Evolutionary conservation across 2,797 vertebrate genomes (phyloP), one percentile per base, ranked within the genome.

Genomic region (Molossus alvarezi): DNA sequence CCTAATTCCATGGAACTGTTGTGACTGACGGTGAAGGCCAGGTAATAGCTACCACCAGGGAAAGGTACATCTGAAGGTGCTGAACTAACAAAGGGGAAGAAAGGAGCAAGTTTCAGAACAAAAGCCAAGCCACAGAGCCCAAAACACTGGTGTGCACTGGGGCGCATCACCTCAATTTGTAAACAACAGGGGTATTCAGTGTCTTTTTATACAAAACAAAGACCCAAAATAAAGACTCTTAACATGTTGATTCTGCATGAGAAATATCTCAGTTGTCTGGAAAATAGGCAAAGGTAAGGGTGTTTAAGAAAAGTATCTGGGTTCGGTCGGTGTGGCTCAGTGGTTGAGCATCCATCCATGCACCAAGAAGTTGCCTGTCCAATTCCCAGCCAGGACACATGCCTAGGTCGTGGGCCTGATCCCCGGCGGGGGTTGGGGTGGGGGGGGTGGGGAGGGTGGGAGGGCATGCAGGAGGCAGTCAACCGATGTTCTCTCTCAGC

Each of bases 161-260:
- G 80, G 96, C n/a, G 51, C 8, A 95, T 96, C 98, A 97, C 83
- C 91, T 88, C 92, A 97, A 93, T 95, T 95, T 82, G 96, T 89
- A 92, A 97, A 95, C 91, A 96, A 96, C 89, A 64, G 97, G 92
- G 91, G 91, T 94, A 65, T 62, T 96, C 48, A 29, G 33, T 23
- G 60, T 80, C 85, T 81, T 88, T 95, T 91, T 88, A 95, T 71
- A 27, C 95, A 87, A 96, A 82, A 97, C 73, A 97, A 95, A 90
- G 75, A 72, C 91, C 45, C 23, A 37, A 88, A 97, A 93, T 96
- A 95, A 96, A 92, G n/a, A 83, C 84, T 82, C 82, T 94, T 48
- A 60, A 65, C 23, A 10, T 23, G 17, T 27, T 87, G 37, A 86
- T 95, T 96, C 94, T 96, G 96, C 57, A 58, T 62, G 85, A 96